phyloP scores from a whole-genome alignment of 1,140 invertebrate genomes.

The Hydropsyche tenuis region DNA sequence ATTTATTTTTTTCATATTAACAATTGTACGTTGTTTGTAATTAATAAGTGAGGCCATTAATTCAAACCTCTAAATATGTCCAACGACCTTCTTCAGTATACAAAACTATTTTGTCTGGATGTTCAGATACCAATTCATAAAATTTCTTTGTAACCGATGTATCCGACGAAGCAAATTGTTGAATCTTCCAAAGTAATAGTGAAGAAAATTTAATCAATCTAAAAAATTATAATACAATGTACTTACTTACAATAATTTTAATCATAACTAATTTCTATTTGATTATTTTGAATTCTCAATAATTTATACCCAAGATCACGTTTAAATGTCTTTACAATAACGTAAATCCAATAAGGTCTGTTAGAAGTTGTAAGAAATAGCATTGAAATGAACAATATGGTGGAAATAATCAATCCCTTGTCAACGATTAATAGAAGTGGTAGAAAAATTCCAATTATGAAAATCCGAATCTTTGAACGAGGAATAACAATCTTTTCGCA shows the following conservation, averaged over 20 bases:
- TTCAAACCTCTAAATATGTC: constrained; percentile 71
- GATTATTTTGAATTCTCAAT: neutral
- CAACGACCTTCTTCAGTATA: constrained; percentile 75
- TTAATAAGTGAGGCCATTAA: neutral
- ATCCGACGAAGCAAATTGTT: too few species aligned
- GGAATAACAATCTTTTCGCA: neutral
- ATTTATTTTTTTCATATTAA: too few species aligned
- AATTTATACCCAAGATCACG: constrained; percentile 39
- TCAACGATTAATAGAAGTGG: neutral
- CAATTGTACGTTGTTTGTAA: too few species aligned
- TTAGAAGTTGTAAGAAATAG: constrained; percentile 30
- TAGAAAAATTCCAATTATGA: neutral
- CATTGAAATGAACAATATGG: neutral
- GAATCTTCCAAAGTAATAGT: constrained; percentile 44
- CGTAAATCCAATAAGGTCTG: constrained; percentile 44
- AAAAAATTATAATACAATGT: neutral
- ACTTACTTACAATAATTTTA: neutral
- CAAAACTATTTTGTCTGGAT: constrained; percentile 73
- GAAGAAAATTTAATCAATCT: neutral
- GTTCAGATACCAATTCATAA: constrained; percentile 61
- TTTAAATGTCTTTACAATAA: constrained; percentile 31
- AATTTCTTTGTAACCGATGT: constrained; percentile 71
- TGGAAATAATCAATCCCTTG: neutral
- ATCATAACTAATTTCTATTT: neutral
- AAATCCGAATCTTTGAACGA: neutral